phyloP scores from a whole-genome alignment of 2,888 invertebrate genomes.

The Pseudococcus viburni region DNA sequence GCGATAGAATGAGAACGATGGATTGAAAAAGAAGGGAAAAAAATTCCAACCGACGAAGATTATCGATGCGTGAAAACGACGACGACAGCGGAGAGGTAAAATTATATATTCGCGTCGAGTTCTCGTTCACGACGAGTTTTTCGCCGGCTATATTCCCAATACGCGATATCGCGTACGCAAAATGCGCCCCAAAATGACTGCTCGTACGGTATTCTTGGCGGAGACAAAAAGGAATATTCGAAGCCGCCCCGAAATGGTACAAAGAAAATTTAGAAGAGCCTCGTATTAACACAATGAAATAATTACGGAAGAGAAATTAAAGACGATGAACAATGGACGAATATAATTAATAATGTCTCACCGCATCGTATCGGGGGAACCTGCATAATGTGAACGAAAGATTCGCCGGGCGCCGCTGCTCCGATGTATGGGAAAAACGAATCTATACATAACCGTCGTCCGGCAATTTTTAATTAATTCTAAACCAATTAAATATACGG shows the following conservation, averaged over 20 bases:
- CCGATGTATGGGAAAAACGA: neutral
- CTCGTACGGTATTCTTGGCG: conserved; percentile 35
- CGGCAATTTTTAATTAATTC: conserved; percentile 17
- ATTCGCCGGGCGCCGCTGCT: neutral
- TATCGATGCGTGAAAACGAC: conserved; percentile 40
- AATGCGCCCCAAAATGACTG: neutral
- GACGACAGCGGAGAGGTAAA: conserved; percentile 34
- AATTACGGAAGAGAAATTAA: conserved; percentile 45
- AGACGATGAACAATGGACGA: conserved; percentile 46
- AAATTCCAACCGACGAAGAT: neutral
- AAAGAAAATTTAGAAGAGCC: conserved; percentile 30
- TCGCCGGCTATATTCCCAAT: conserved; percentile 4
- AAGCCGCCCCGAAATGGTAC: conserved; percentile 18
- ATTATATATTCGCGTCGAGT: conserved; percentile 22
- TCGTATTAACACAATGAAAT: conserved; percentile 51
- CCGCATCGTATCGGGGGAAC: neutral
- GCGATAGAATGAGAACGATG: neutral
- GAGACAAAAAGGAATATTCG: conserved; percentile 44
- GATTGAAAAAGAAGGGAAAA: neutral
- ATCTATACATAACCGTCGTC: neutral
- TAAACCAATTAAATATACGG: conserved; percentile 6
- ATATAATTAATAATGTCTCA: conserved; percentile 41
- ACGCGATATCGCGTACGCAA: neutral
- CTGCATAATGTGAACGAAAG: conserved; percentile 12
- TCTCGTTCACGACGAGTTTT: neutral